Conservation (phyloP, 1,140 invertebrate genomes). For the Nixonia krombeini region DNA sequence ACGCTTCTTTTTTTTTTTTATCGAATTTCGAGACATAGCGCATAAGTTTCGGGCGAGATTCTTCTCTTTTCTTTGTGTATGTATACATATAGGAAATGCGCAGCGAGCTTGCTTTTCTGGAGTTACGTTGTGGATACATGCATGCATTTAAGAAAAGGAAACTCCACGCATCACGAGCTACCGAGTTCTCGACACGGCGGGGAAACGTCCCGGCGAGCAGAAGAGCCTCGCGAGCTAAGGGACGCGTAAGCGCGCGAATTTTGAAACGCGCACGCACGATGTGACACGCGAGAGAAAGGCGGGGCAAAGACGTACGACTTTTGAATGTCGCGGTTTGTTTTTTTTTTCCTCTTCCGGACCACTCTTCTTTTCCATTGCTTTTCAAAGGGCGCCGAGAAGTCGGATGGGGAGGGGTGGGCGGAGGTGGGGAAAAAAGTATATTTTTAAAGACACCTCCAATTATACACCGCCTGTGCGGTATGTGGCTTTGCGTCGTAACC, state of each 20-base stretch:
- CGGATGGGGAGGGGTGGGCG: too few relatives aligned
- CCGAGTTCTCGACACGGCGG: too few relatives aligned
- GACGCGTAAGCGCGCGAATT: too few relatives aligned
- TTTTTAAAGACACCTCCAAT: constrained; percentile 24
- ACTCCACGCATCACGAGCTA: too few relatives aligned
- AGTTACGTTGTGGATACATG: constrained; percentile 35
- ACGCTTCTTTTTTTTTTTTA: constrained; percentile 27
- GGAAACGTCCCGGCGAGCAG: too few relatives aligned
- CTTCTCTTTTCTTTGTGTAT: constrained; percentile 26
- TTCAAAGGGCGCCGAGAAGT: too few relatives aligned
- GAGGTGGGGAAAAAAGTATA: constrained; percentile 10
- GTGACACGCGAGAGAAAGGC: too few relatives aligned
- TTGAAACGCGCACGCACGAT: too few relatives aligned
- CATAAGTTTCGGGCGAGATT: constrained; percentile 36
- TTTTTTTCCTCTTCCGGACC: background rate
- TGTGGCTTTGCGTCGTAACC: constrained; percentile 18
- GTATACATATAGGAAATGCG: constrained; percentile 36
- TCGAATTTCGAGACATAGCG: constrained; percentile 21
- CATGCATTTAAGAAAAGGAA: constrained; percentile 46
- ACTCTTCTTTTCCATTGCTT: constrained; percentile 9
- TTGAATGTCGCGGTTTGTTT: background rate
- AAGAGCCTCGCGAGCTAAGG: too few relatives aligned
- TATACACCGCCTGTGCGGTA: constrained; percentile 16
- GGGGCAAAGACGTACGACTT: too few relatives aligned
- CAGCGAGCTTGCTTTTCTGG: constrained; percentile 19